Evolutionary conservation across 2,797 vertebrate species (phyloP).

Genomic region (Novumbra hubbsi): DNA sequence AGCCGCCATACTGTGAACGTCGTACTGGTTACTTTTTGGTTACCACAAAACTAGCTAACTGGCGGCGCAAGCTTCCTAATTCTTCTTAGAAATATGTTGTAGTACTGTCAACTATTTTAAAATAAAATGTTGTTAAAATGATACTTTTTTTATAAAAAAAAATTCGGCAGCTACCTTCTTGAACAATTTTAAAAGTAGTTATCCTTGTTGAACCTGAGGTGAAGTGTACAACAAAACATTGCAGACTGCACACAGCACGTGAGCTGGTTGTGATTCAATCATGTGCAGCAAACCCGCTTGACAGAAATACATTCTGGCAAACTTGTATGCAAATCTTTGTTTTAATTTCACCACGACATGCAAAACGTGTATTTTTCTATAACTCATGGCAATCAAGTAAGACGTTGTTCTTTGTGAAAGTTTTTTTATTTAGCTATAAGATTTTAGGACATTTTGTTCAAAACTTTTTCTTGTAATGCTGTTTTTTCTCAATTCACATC

Average conservation of each 20-base stretch:
- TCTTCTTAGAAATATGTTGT: neutral
- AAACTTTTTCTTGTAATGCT: neutral
- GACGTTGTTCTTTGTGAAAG: neutral
- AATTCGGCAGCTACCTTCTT: neutral
- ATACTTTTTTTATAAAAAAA: too few species aligned
- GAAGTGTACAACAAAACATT: neutral
- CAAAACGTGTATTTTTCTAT: neutral
- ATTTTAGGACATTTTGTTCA: neutral
- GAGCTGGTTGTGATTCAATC: too few species aligned
- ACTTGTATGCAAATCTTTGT: neutral
- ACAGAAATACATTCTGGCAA: too few species aligned
- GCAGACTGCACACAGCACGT: too few species aligned
- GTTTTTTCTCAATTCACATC: slow-evolving; percentile 4
- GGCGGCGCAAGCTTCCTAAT: neutral
- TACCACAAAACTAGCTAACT: neutral
- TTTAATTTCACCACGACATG: neutral
- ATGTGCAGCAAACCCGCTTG: too few species aligned
- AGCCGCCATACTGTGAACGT: slow-evolving; percentile 55
- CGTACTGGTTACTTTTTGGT: neutral
- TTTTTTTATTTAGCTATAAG: neutral
- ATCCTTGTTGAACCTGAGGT: neutral
- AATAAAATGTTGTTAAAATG: neutral
- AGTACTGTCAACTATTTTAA: neutral
- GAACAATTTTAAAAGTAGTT: neutral
- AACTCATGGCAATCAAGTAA: neutral